These are phyloP conservation scores for Lasioglossum malachurum DNA, from an alignment of 2,888 invertebrate species.

Conservation along the genomic window DNA sequence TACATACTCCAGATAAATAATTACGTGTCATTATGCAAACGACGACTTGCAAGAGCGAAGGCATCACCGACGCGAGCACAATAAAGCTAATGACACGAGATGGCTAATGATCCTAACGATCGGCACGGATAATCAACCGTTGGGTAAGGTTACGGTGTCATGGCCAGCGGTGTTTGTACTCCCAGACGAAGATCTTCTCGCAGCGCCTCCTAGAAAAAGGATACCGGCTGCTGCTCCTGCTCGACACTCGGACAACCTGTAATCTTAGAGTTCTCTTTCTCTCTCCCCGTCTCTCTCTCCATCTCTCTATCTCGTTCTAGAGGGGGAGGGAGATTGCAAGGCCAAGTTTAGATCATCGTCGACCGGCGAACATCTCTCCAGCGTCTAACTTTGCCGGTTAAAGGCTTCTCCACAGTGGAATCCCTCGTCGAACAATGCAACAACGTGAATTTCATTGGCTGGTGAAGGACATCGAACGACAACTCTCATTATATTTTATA, in stretches of 20 bases:
- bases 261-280: slow-evolving; percentile 69
- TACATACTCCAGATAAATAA: slow-evolving; percentile 79
- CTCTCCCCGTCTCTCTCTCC: not conserved
- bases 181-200: slow-evolving; percentile 52
- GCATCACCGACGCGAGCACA: slow-evolving; percentile 69
- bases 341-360: slow-evolving; percentile 83
- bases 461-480: not conserved
- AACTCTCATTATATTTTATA: not conserved
- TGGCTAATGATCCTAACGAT: slow-evolving; percentile 73
- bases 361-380: slow-evolving; percentile 44
- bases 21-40: slow-evolving; percentile 77
- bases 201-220: slow-evolving; percentile 59
- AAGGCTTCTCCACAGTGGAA: slow-evolving; percentile 24
- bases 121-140: slow-evolving; percentile 73
- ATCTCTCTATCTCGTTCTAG: not conserved
- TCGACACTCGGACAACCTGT: slow-evolving; percentile 64
- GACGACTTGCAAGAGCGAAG: slow-evolving; percentile 44
- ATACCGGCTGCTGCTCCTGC: slow-evolving; percentile 43
- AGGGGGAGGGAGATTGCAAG: slow-evolving; percentile 68
- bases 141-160: slow-evolving; percentile 82
- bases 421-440: not conserved
- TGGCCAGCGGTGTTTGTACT: slow-evolving; percentile 80
- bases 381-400: slow-evolving; percentile 16
- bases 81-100: slow-evolving; percentile 73
- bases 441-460: not conserved